phyloP scores from a whole-genome alignment of 2,113 vertebrate genomes.

The Microcebus tavaratra region DNA sequence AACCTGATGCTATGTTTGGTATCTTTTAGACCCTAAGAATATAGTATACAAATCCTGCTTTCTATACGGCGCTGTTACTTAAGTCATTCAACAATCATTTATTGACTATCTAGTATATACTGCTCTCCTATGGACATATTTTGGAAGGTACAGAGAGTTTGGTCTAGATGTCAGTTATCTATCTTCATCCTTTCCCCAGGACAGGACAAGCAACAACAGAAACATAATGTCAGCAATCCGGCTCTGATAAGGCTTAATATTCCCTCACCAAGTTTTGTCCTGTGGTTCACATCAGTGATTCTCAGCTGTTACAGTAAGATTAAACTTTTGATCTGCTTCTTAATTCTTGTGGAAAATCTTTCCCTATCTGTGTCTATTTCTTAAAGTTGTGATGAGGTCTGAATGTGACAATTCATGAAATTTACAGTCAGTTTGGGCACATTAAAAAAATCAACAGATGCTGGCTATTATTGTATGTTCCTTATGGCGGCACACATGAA shows the following conservation, averaged over 20 bases:
- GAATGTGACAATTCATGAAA: background rate
- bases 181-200: background rate
- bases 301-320: background rate
- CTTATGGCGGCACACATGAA: background rate
- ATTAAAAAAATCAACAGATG: background rate
- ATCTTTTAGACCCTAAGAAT: background rate
- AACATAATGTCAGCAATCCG: background rate
- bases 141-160: background rate
- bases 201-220: background rate
- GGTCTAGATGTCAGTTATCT: background rate
- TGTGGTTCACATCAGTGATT: background rate
- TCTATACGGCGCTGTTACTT: background rate
- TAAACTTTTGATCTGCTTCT: background rate
- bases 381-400: background rate
- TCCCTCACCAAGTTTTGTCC: background rate
- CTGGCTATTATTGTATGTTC: background rate
- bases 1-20: background rate
- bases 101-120: background rate
- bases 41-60: background rate
- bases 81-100: background rate
- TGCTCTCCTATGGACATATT: background rate
- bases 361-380: background rate
- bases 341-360: background rate
- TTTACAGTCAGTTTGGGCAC: background rate
- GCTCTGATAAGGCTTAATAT: background rate